phyloP scores from a whole-genome alignment of 2,888 invertebrate species.

The Oscheius sp. region DNA sequence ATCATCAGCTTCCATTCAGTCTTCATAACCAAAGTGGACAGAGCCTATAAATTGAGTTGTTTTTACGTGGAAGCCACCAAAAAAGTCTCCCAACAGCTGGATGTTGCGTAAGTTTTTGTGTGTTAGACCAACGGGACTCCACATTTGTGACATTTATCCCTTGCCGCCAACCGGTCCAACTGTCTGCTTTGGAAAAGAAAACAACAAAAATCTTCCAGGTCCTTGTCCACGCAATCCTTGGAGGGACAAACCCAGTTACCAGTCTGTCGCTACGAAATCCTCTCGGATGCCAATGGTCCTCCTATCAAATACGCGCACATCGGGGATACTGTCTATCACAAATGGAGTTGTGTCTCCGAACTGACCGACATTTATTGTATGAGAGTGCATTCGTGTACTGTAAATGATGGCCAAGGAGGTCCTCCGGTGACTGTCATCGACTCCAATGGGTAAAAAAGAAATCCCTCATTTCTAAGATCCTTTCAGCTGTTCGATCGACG shows the following conservation, averaged over 20 bases:
- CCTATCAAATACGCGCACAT: constrained; percentile 67
- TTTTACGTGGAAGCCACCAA: constrained; percentile 67
- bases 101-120: constrained; percentile 56
- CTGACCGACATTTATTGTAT: constrained; percentile 67
- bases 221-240: constrained; percentile 59
- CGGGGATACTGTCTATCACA: constrained; percentile 68
- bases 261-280: constrained; percentile 66
- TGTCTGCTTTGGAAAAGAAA: not conserved
- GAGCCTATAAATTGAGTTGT: constrained; percentile 66
- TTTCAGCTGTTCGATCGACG: constrained; percentile 64
- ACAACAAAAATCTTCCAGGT: constrained; percentile 37
- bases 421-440: constrained; percentile 66
- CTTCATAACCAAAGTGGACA: constrained; percentile 68
- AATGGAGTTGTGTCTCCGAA: constrained; percentile 51
- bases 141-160: constrained; percentile 21
- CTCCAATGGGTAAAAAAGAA: constrained; percentile 59
- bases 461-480: not conserved
- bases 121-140: not conserved
- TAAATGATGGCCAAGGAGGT: constrained; percentile 70
- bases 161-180: not conserved
- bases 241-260: constrained; percentile 61
- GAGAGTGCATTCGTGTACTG: constrained; percentile 67
- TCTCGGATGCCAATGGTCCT: constrained; percentile 57
- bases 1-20: constrained; percentile 68
- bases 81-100: constrained; percentile 61